Evolutionary conservation across 1,140 invertebrate species (phyloP), one percentile per base, ranked within the genome.

Genomic region (Dreissena polymorpha): DNA sequence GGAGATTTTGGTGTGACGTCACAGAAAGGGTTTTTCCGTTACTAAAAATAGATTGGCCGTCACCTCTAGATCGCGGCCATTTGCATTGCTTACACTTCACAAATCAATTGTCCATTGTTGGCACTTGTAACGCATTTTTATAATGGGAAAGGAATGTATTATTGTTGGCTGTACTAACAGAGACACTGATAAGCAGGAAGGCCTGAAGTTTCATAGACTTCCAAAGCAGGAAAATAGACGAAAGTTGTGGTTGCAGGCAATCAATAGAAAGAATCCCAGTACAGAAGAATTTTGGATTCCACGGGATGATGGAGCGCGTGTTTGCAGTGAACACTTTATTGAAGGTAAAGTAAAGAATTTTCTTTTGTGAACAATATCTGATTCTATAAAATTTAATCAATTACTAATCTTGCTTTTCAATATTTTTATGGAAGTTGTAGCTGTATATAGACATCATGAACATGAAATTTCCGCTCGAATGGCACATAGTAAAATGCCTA

Each of bases 31-130:
- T 12, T 67, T 67, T 67, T 67, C 64, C 64, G 64, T 67, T 67
- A 67, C 64, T 67, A 67, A 67, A 67, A 21, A 67, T 67, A 67
- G n/a, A n/a, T n/a, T n/a, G n/a, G n/a, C n/a, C n/a, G n/a, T n/a
- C n/a, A n/a, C n/a, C n/a, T n/a, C n/a, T n/a, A n/a, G n/a, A n/a
- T n/a, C n/a, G n/a, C n/a, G n/a, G n/a, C n/a, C n/a, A n/a, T n/a
- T n/a, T n/a, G n/a, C n/a, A n/a, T n/a, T n/a, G n/a, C n/a, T n/a
- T n/a, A n/a, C n/a, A n/a, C n/a, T n/a, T n/a, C n/a, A n/a, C n/a
- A n/a, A n/a, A n/a, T n/a, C n/a, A n/a, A n/a, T n/a, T n/a, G n/a
- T n/a, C n/a, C n/a, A n/a, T n/a, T n/a, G n/a, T n/a, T n/a, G n/a
- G n/a, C n/a, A n/a, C n/a, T n/a, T n/a, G n/a, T n/a, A n/a, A n/a